Conservation (phyloP, 2,888 invertebrate species). For the Polydrusus cervinus region DNA sequence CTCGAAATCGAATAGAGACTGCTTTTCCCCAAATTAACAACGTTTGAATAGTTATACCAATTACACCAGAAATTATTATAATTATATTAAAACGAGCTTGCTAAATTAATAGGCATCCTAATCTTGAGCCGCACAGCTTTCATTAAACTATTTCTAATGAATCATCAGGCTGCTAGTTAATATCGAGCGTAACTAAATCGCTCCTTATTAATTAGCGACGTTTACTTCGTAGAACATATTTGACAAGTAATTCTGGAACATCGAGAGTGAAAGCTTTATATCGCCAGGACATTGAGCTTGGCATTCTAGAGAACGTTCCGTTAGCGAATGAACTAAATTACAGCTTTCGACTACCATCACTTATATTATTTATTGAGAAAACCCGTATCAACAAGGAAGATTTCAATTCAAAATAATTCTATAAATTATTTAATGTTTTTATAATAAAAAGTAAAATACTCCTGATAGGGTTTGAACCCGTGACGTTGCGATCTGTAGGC, state of each 20-base stretch:
- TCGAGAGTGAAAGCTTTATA: background rate
- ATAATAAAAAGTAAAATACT: no score
- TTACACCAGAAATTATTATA: background rate
- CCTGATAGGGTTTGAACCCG: no score
- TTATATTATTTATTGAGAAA: no score
- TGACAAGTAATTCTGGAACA: background rate
- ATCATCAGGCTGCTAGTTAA: background rate
- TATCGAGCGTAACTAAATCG: background rate
- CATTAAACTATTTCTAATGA: constrained; percentile 1
- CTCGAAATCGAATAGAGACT: no score
- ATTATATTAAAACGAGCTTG: background rate
- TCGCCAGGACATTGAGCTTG: constrained; percentile 3
- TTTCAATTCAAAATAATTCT: no score
- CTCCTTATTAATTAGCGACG: background rate
- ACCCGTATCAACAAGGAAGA: no score
- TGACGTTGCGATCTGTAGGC: no score
- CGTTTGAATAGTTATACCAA: background rate
- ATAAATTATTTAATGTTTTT: no score
- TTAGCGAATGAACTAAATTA: constrained; percentile 12
- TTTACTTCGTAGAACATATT: background rate
- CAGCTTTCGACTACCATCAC: no score
- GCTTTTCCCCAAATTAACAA: no score
- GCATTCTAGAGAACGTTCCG: constrained; percentile 2
- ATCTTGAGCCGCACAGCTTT: background rate
- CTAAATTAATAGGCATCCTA: background rate